A percentile compares a stretch with the other conserved stretches of the same genome.
phyloP scores from a whole-genome alignment of 37 sponge, comb jelly and placozoan genomes.

The Sycon ciliatum region DNA sequence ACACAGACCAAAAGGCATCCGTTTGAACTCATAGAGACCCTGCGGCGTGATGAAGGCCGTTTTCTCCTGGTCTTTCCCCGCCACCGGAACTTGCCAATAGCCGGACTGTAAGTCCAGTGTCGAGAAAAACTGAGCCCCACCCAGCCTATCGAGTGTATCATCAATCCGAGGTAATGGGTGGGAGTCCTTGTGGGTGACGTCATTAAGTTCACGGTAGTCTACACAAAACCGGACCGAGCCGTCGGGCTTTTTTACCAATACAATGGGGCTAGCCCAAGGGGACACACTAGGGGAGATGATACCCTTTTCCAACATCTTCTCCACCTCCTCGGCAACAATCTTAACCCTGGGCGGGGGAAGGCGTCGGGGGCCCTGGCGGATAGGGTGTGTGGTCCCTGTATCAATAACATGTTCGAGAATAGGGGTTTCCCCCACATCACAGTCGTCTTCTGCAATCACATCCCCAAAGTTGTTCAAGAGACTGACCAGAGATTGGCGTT shows the following conservation, averaged over 20 bases:
- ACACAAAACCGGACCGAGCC: conserved; percentile 39
- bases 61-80: conserved; percentile 16
- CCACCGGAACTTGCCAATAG: conserved; percentile 54
- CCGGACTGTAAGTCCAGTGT: conserved; percentile 45
- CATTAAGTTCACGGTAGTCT: conserved; percentile 40
- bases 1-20: conserved; percentile 60
- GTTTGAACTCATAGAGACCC: conserved; percentile 42
- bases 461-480: no score
- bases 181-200: conserved; percentile 38
- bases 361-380: conserved; percentile 33
- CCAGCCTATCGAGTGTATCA: conserved; percentile 27
- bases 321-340: conserved; percentile 26
- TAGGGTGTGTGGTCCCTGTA: conserved; percentile 42
- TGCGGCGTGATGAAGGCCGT: conserved; percentile 38
- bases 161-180: conserved; percentile 49
- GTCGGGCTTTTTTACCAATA: conserved; percentile 48
- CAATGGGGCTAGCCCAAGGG: conserved; percentile 62
- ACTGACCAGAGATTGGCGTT: no score
- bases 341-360: no score
- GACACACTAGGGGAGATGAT: conserved; percentile 31
- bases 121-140: conserved; percentile 29
- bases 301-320: conserved; percentile 32
- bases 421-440: conserved; percentile 23
- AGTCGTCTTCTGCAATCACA: no score
- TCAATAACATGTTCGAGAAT: conserved; percentile 32